Evolutionary conservation across 2,113 vertebrate species (phyloP).

Genomic region (Pongo abelii): DNA sequence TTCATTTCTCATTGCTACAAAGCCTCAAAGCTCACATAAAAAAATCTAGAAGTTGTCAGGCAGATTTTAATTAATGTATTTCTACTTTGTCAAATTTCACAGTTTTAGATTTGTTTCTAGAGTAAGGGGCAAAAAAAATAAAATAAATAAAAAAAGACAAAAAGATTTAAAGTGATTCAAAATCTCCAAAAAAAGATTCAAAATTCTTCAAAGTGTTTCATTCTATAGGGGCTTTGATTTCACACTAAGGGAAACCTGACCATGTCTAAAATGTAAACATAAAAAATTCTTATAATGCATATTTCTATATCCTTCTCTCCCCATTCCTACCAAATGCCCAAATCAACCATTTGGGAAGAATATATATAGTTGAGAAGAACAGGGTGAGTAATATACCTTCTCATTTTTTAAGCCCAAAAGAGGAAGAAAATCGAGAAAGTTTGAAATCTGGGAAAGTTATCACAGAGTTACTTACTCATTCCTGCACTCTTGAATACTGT

Average conservation of each 20-base stretch:
- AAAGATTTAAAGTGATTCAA: not conserved
- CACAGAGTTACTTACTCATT: not conserved
- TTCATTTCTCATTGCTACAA: not conserved
- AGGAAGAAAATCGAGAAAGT: not conserved
- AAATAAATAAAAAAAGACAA: not conserved
- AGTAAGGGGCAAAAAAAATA: not conserved
- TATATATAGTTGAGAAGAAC: not conserved
- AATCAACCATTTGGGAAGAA: not conserved
- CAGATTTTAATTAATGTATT: not conserved
- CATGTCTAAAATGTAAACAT: not conserved
- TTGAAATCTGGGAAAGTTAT: not conserved
- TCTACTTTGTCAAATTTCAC: not conserved
- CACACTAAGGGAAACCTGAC: not conserved
- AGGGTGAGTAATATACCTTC: not conserved
- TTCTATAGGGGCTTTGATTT: not conserved
- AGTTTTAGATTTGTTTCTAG: conserved; percentile 14
- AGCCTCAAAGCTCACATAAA: not conserved
- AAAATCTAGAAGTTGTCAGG: not conserved
- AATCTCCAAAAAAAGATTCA: not conserved
- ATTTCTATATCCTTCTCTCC: not conserved
- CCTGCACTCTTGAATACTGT: not conserved
- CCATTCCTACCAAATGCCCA: not conserved
- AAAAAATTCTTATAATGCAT: not conserved
- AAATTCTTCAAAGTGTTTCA: not conserved
- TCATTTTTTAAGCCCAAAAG: not conserved